Evolutionary conservation across 1,140 invertebrate genomes (phyloP), one percentile per base, ranked within the genome.

Genomic region (Drosophila persimilis): DNA sequence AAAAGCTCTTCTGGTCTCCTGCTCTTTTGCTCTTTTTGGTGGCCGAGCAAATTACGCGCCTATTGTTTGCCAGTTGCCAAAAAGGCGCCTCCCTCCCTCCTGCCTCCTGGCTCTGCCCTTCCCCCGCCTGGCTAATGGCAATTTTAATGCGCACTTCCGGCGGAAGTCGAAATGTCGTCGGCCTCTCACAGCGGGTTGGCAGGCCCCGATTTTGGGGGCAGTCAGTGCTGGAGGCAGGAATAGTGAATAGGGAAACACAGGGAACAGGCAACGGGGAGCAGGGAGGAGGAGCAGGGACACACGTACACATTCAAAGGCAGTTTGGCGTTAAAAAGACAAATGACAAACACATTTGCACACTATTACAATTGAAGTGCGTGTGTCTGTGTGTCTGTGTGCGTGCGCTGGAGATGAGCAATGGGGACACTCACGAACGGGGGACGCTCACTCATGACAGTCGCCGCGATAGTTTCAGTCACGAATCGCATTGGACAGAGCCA

Each of bases 321-420:
- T 73, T 72, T 51, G 75, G 75, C 73, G 75, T 73, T 78, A 78
- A 78, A 73, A 78, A 78, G 76, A 78, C 76, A 78, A 78, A 78
- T 78, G 76, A 76, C 76, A 78, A 78, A 78, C 76, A 76, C 73
- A 78, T 78, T 78, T 76, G 71, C 75, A 78, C 75, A 78, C 75
- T 78, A 78, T 78, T 78, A 78, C 73, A 76, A 78, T 53, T 66
- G 72, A 39, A 39, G 35, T 39, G 35, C 43, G 24, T 44, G 3
- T 24, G 17, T 51, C 24, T 43, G 48, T 46, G 35, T 51, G 9
- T 39, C 15, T 44, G 22, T 45, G 8, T 60, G 29, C 43, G 43
- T 15, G 3, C 22, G 41, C 50, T 45, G 35, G 35, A 39, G 35
- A 39, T 39, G 35, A 39, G 35, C 35, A 11, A 39, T 39, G 35